These are phyloP conservation scores for Drosophila trichaetosa DNA, from an alignment of 2,888 invertebrate genomes.

Conservation along the genomic window DNA sequence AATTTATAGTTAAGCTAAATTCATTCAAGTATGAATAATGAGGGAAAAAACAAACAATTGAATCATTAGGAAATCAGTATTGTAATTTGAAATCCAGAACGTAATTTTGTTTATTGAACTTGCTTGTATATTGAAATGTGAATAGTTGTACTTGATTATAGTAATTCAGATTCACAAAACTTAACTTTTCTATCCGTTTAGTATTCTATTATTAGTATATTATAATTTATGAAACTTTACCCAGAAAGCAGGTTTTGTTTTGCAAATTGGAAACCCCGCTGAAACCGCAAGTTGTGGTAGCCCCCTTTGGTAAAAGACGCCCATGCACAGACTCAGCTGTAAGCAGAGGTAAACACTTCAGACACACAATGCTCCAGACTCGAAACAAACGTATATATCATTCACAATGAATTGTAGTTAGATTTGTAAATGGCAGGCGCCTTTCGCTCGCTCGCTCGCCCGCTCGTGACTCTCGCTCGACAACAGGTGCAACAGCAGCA, in stretches of 20 bases:
- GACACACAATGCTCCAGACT: slow-evolving; percentile 41
- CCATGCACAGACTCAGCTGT: slow-evolving; percentile 10
- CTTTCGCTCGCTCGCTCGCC: slow-evolving; percentile 37
- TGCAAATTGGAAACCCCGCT: not conserved
- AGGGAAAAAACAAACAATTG: not conserved
- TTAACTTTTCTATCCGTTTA: not conserved
- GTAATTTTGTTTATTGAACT: not conserved
- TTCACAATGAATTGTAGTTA: slow-evolving; percentile 11
- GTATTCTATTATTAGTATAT: not conserved
- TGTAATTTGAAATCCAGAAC: not conserved
- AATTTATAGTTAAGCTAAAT: not conserved
- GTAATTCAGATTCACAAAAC: not conserved
- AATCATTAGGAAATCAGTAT: not conserved
- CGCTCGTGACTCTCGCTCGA: slow-evolving; percentile 59
- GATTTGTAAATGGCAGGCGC: slow-evolving; percentile 39
- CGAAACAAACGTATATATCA: slow-evolving; percentile 18
- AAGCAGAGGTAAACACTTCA: slow-evolving; percentile 41
- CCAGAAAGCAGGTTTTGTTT: not conserved
- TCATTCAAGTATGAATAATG: not conserved
- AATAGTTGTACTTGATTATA: not conserved
- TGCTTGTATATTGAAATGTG: not conserved
- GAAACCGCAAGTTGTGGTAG: not conserved
- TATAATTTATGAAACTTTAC: not conserved
- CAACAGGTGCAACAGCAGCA: slow-evolving; percentile 54
- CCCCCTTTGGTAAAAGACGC: slow-evolving; percentile 3